These are phyloP conservation scores for Notarius quadriscutis DNA, from an alignment of 2,113 vertebrate species.

Conservation along the genomic window DNA sequence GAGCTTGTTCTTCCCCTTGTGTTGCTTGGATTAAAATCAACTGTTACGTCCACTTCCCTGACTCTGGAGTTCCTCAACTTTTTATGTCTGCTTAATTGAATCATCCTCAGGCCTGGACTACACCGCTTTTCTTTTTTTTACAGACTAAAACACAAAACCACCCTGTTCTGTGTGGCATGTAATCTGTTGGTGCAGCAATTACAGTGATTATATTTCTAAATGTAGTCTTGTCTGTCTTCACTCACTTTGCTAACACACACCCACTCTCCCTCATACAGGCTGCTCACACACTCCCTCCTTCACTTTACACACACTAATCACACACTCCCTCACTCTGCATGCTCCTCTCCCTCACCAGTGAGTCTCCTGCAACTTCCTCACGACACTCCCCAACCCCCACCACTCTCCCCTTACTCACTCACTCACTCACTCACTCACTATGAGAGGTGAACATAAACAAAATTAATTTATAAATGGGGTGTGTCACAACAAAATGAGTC, in stretches of 20 bases:
- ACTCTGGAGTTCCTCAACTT: not conserved
- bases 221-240: not conserved
- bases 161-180: not conserved
- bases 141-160: not conserved
- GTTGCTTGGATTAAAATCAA: not conserved
- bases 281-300: not conserved
- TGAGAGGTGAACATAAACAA: no score
- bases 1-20: not conserved
- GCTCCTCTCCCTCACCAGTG: not conserved
- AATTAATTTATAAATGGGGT: no score
- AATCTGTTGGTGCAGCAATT: not conserved
- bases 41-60: not conserved
- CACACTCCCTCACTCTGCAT: not conserved
- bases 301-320: not conserved
- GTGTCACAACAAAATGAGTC: no score
- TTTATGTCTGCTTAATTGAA: not conserved
- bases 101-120: not conserved
- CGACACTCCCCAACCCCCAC: no score
- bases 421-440: not conserved
- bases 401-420: no score
- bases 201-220: conserved; percentile 15
- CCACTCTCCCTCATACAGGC: not conserved
- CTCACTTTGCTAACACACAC: not conserved
- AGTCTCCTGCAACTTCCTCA: not conserved
- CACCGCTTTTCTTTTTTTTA: not conserved